phyloP scores from a whole-genome alignment of 2,888 invertebrate species.

The Caenorhabditis sp. region DNA sequence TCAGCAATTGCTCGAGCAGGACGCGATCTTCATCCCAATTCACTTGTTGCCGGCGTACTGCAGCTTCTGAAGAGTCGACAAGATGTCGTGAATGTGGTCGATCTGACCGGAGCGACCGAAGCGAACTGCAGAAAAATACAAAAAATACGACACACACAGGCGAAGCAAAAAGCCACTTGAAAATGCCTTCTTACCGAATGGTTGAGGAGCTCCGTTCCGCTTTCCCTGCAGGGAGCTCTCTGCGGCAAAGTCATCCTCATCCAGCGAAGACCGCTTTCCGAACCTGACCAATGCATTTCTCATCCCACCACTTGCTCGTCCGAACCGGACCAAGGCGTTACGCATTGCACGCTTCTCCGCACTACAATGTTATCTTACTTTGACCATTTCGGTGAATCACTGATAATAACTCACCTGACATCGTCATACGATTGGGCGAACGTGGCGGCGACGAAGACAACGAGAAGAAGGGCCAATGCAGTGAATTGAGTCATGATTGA shows the following conservation, averaged over 20 bases:
- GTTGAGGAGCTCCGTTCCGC: constrained; percentile 77
- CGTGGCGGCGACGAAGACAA: constrained; percentile 53
- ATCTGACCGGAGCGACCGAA: constrained; percentile 76
- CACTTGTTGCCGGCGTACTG: constrained; percentile 71
- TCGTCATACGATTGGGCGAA: constrained; percentile 65
- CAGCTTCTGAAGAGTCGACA: constrained; percentile 74
- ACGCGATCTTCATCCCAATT: constrained; percentile 45
- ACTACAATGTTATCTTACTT: constrained; percentile 38
- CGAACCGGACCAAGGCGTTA: constrained; percentile 77
- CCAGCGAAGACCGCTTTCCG: constrained; percentile 70
- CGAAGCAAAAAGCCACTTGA: constrained; percentile 15
- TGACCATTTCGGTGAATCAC: not conserved
- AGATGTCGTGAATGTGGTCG: constrained; percentile 78
- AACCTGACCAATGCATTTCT: constrained; percentile 78
- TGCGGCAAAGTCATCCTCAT: constrained; percentile 65
- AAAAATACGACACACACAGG: constrained; percentile 22
- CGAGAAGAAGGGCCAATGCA: constrained; percentile 50
- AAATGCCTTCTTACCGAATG: constrained; percentile 69
- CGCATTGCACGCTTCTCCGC: constrained; percentile 77
- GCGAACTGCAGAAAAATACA: constrained; percentile 68
- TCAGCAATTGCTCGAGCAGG: constrained; percentile 41
- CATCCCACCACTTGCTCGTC: constrained; percentile 74
- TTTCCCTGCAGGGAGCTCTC: constrained; percentile 70
- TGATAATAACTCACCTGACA: constrained; percentile 36
- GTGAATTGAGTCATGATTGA: constrained; percentile 57